Evolutionary conservation across 1,140 invertebrate genomes (phyloP).

Genomic region (Sarcophaga peregrina): DNA sequence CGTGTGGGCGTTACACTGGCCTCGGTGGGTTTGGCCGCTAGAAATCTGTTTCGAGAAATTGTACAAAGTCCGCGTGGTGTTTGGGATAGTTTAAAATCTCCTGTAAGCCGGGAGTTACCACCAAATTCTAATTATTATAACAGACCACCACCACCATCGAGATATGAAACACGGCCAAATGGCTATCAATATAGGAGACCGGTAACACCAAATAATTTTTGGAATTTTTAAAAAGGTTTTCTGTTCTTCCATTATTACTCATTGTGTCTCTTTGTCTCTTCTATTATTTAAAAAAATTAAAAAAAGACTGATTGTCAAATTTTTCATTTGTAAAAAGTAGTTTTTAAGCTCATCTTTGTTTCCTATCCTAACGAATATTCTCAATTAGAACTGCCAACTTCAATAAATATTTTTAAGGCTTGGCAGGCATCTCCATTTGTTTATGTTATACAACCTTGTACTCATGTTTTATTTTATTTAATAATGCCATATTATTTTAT

Average conservation of each 20-base stretch:
- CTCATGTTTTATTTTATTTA: too few species aligned
- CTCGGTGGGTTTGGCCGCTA: slow-evolving; percentile 61
- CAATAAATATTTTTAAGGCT: too few species aligned
- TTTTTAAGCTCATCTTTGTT: too few species aligned
- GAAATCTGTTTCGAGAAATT: slow-evolving; percentile 62
- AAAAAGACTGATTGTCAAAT: too few species aligned
- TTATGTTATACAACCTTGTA: too few species aligned
- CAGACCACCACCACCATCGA: slow-evolving; percentile 42
- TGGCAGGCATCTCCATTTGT: too few species aligned
- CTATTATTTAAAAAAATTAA: background rate
- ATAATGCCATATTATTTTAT: too few species aligned
- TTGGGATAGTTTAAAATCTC: slow-evolving; percentile 57
- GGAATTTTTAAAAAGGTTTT: slow-evolving; percentile 37
- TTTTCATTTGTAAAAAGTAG: too few species aligned
- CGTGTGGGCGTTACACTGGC: slow-evolving; percentile 62
- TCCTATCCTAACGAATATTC: too few species aligned
- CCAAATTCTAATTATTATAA: slow-evolving; percentile 42
- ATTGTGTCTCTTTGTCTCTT: background rate
- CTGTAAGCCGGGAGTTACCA: slow-evolving; percentile 56
- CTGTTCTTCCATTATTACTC: background rate
- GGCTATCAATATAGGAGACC: slow-evolving; percentile 1
- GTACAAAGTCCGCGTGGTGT: slow-evolving; percentile 57
- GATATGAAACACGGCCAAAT: slow-evolving; percentile 51
- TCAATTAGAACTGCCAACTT: too few species aligned
- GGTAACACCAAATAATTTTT: slow-evolving; percentile 42